Base-by-base conservation (phyloP, 2,888 invertebrate genomes). In the Scaptomyza reducta region DNA sequence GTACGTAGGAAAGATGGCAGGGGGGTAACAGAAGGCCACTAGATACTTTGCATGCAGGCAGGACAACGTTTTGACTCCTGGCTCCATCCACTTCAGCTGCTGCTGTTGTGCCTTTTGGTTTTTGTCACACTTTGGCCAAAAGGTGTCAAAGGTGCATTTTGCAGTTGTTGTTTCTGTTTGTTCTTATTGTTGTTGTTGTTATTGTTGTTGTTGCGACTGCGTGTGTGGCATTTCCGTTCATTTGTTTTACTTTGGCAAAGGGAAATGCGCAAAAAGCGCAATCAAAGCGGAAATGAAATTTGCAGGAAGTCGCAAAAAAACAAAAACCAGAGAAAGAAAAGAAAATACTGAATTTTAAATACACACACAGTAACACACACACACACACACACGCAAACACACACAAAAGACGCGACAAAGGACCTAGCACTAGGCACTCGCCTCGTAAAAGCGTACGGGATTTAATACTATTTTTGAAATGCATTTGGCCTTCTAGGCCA, bases 241-340 rank as follows among this genome's bases (percentile, higher is more conserved):
- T 84, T 84, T 84, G 84, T 84, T 84, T 84, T 84, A 84, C 87
- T 79, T 84, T 81, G 70, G 60, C 64, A 73, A 69, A 73, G 81
- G 71, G 75, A 79, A 76, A 80, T 79, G 76, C 86, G 82, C 76
- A 85, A 85, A 87, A 85, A 87, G 86, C 87, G 84, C 84, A 87
- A 85, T 85, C 85, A 87, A 87, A 86, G 85, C 85, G 85, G 85
- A 85, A 85, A 85, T 85, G 85, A 88, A 85, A 85, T 85, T 88
- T 88, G 79, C 87, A 86, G 85, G 83, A 86, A 86, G 86, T 79
- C 65, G 62, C 71, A 66, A 69, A 64, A 67, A 62, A 64, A 60
- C 42, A 35, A 50, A 29, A 45, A 56, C 22, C 27, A 40, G 16
- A 49, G 18, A 42, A 2, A 44, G 7, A 50, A 50, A 14, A 38